Conservation (phyloP, 2,113 vertebrate species). For the Lucifuga dentata region DNA sequence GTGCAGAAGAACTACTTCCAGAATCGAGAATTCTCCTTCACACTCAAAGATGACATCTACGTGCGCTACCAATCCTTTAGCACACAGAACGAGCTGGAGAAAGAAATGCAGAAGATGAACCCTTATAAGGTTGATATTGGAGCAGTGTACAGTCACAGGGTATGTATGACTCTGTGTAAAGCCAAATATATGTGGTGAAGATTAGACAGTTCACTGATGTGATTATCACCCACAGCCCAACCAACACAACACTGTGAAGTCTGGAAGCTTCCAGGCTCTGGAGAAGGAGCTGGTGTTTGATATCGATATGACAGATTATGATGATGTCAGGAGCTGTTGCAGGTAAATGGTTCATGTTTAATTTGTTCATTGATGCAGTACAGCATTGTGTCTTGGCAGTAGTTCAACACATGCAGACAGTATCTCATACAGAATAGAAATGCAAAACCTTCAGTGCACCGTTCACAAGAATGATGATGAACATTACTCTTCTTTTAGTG, state of each 20-base stretch:
- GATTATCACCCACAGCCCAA: conserved; percentile 83
- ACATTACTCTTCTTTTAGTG: conserved; percentile 77
- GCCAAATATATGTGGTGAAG: not conserved
- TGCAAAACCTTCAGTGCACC: too few species aligned
- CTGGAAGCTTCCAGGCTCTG: conserved; percentile 92
- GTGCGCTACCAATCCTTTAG: conserved; percentile 94
- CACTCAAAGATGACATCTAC: conserved; percentile 94
- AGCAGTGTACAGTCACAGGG: conserved; percentile 93
- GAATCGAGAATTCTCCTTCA: conserved; percentile 97
- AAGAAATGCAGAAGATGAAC: conserved; percentile 93
- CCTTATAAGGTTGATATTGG: conserved; percentile 97
- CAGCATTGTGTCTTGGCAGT: too few species aligned
- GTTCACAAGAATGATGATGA: not conserved
- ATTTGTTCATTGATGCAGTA: not conserved
- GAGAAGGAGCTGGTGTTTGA: conserved; percentile 98
- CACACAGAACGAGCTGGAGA: conserved; percentile 91
- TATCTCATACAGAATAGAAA: not conserved
- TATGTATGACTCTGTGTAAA: conserved; percentile 54
- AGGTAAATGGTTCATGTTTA: conserved; percentile 79
- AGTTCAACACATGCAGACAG: not conserved
- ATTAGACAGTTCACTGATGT: not conserved
- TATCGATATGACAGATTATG: conserved; percentile 98
- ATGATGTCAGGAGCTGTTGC: conserved; percentile 94
- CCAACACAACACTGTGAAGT: conserved; percentile 93
- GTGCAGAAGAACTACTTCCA: conserved; percentile 93